Evolutionary conservation across 1,140 invertebrate species (phyloP).

Genomic region (Procambarus clarkii): DNA sequence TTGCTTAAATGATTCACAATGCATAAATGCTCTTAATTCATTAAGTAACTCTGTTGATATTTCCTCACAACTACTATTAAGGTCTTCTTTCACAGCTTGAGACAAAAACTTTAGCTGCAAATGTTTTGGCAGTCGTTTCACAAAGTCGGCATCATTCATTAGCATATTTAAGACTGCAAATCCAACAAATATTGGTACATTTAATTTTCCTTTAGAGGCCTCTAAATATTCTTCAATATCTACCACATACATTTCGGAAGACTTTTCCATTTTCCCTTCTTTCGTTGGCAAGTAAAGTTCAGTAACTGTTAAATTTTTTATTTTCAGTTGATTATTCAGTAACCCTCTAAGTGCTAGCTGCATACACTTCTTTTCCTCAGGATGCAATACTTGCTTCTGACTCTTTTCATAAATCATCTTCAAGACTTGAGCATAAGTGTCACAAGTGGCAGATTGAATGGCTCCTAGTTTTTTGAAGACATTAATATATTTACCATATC

Average conservation of each 20-base stretch:
- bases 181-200: conserved; percentile 24
- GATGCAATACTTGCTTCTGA: neutral
- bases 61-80: neutral
- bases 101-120: conserved; percentile 35
- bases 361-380: neutral
- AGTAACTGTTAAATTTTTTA: conserved; percentile 8
- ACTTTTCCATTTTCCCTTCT: neutral
- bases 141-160: neutral
- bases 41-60: neutral
- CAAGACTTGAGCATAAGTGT: conserved; percentile 34
- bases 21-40: neutral
- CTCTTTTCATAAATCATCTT: neutral
- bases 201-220: neutral
- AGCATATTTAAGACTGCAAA: neutral
- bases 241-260: conserved; percentile 46
- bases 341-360: neutral
- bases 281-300: conserved; percentile 27
- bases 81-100: neutral
- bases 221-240: conserved; percentile 16
- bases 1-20: neutral
- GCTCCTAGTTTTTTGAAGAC: neutral
- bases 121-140: conserved; percentile 10
- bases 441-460: neutral
- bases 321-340: neutral
- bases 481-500: conserved; percentile 26